Base-by-base conservation (phyloP, 2,113 vertebrate genomes). In the Dissostichus mawsoni region DNA sequence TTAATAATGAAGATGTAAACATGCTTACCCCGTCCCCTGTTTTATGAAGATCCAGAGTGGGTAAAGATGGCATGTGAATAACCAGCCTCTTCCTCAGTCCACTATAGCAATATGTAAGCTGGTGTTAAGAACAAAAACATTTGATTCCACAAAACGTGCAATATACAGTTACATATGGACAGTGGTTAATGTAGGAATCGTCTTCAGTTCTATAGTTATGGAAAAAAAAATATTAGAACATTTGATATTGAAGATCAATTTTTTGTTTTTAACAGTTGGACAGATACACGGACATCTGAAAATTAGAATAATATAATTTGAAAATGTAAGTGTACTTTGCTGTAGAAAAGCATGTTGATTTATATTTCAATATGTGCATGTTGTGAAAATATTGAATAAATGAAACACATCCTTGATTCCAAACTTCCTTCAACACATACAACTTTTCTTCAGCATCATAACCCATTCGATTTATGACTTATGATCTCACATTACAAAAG, bases 1-100 rank as follows among this genome's bases (percentile, higher is more conserved):
- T 10, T 9, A 2, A 20, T 6, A 53, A 25, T 8, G n/a, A 64
- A 67, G 20, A 61, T 36, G 4, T 55, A 56, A 55, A 73, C 53
- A 17, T 57, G 66, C 94, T 96, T 96, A 99, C 98, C 95, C 95
- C 97, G 81, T 99, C 97, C 89, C 95, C 96, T 88, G 96, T 94
- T 95, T 98, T 98, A 87, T 97, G 96, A 82, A 99, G 94, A 81
- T 98, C 97, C 92, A 99, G 95, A 84, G 95, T 96, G 76, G 98
- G 98, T 90, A 99, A 95, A 80, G 97, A 97, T 29, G 98, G 98
- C 96, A 98, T 97, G 86, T 98, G 97, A 88, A 99, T 97, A 89
- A 97, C 97, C 13, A 97, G 96, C 89, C 98, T 99, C 95, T 99
- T 99, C 84, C 98, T 97, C 78, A 99, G 95, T 91, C 98, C 98